Evolutionary conservation across 2,888 invertebrate genomes (phyloP).

Genomic region (Nineta flava): DNA sequence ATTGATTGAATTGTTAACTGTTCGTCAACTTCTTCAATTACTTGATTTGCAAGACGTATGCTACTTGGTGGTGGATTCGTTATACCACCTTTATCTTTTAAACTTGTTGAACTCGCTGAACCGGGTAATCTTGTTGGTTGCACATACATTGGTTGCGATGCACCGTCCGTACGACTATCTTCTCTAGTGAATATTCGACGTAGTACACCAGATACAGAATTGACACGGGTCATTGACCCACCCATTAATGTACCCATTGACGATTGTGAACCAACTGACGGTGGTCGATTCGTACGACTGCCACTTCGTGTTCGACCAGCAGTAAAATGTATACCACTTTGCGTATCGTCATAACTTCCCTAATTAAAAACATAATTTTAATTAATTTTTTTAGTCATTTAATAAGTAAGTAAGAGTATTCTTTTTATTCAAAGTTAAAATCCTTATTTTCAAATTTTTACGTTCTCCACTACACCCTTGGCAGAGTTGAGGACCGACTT

Average conservation of each 20-base stretch:
- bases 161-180: slow-evolving; percentile 36
- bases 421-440: too few species aligned
- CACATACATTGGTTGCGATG: slow-evolving; percentile 13
- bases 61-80: slow-evolving; percentile 26
- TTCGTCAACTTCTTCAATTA: slow-evolving; percentile 66
- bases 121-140: slow-evolving; percentile 23
- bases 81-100: slow-evolving; percentile 16
- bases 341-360: slow-evolving; percentile 43
- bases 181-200: slow-evolving; percentile 64
- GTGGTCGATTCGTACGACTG: slow-evolving; percentile 15
- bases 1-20: slow-evolving; percentile 66
- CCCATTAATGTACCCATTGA: slow-evolving; percentile 24
- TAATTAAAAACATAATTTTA: slow-evolving; percentile 8
- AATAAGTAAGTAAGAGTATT: slow-evolving; percentile 1
- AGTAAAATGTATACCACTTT: slow-evolving; percentile 59
- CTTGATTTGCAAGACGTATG: slow-evolving; percentile 52
- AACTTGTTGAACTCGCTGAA: slow-evolving; percentile 25
- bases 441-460: too few species aligned
- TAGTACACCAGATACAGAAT: slow-evolving; percentile 62
- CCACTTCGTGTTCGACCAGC: slow-evolving; percentile 34
- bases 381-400: slow-evolving; percentile 1
- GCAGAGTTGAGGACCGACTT: too few species aligned
- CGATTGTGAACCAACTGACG: slow-evolving; percentile 25
- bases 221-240: slow-evolving; percentile 49
- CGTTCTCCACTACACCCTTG: too few species aligned